phyloP scores from a whole-genome alignment of 2,888 invertebrate species.

The Conistra vaccinii region DNA sequence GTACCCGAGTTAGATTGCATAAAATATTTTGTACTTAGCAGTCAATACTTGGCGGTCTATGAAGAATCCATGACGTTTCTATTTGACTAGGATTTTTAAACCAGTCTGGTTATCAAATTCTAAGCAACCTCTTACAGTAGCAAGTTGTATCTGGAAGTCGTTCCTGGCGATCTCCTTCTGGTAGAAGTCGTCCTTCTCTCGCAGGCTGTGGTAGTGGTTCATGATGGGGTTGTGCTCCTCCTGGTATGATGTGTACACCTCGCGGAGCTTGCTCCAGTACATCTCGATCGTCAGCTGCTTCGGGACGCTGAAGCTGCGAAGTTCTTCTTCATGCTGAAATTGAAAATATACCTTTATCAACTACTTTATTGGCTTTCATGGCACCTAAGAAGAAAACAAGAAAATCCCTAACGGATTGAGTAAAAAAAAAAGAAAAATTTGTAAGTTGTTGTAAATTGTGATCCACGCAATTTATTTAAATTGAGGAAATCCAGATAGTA shows the following conservation, averaged over 20 bases:
- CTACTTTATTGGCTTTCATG: neutral
- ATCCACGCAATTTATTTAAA: neutral
- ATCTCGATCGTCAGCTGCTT: slow-evolving; percentile 85
- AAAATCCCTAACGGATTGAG: neutral
- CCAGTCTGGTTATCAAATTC: neutral
- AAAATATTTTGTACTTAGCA: neutral
- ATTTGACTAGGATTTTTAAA: neutral
- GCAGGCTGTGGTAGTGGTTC: slow-evolving; percentile 82
- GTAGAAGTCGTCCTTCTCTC: slow-evolving; percentile 89
- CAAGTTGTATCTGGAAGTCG: slow-evolving; percentile 80
- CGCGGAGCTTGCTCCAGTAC: slow-evolving; percentile 82
- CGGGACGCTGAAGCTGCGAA: slow-evolving; percentile 81
- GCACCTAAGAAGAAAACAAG: neutral
- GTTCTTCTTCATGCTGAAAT: slow-evolving; percentile 85
- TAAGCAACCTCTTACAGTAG: slow-evolving; percentile 72
- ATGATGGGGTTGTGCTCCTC: slow-evolving; percentile 87
- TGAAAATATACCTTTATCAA: neutral
- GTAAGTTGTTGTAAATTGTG: neutral
- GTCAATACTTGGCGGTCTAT: neutral
- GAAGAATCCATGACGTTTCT: neutral
- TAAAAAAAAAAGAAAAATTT: neutral
- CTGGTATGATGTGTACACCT: slow-evolving; percentile 81
- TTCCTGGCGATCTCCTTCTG: slow-evolving; percentile 87
- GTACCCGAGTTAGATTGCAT: neutral
- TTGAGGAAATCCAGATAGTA: neutral